Percentiles rank a stretch among this genome's conserved stretches.
phyloP scores from a whole-genome alignment of 92 coral and sea anemone genomes.

The Paragorgia papillata region DNA sequence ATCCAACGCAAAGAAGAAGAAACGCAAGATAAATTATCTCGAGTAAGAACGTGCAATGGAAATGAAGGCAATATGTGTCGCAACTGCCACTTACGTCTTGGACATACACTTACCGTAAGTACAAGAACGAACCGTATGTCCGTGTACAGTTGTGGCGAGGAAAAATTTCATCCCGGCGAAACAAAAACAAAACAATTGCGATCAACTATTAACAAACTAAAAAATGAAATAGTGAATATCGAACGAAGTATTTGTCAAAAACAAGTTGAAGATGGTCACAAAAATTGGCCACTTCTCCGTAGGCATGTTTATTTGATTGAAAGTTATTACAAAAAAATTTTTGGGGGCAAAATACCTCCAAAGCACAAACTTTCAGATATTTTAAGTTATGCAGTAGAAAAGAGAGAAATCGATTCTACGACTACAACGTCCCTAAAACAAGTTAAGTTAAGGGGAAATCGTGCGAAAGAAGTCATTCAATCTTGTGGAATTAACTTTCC shows the following conservation, averaged over 20 bases:
- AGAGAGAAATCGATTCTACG: constrained; percentile 17
- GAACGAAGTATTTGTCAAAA: constrained; percentile 43
- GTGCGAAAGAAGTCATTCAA: constrained; percentile 48
- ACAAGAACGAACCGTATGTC: constrained; percentile 40
- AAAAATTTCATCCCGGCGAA: constrained; percentile 58
- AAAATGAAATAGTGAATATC: constrained; percentile 44
- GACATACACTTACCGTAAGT: constrained; percentile 52
- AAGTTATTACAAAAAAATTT: constrained; percentile 13
- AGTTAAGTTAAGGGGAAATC: constrained; percentile 45
- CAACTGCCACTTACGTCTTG: constrained; percentile 56
- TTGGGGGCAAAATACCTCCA: constrained; percentile 29
- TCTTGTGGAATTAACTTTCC: constrained; percentile 50
- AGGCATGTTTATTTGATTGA: constrained; percentile 26
- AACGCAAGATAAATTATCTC: background rate
- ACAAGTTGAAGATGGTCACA: constrained; percentile 12
- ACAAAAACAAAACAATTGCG: constrained; percentile 30
- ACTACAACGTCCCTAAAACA: constrained; percentile 35
- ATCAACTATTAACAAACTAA: constrained; percentile 44
- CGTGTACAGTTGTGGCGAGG: constrained; percentile 54
- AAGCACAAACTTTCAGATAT: constrained; percentile 47
- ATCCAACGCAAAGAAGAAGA: constrained; percentile 34
- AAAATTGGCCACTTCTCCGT: constrained; percentile 24
- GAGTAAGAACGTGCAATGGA: constrained; percentile 49
- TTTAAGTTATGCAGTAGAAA: constrained; percentile 23
- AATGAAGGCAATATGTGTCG: constrained; percentile 64